phyloP scores from a whole-genome alignment of 1,140 invertebrate species.

The Galleria mellonella region DNA sequence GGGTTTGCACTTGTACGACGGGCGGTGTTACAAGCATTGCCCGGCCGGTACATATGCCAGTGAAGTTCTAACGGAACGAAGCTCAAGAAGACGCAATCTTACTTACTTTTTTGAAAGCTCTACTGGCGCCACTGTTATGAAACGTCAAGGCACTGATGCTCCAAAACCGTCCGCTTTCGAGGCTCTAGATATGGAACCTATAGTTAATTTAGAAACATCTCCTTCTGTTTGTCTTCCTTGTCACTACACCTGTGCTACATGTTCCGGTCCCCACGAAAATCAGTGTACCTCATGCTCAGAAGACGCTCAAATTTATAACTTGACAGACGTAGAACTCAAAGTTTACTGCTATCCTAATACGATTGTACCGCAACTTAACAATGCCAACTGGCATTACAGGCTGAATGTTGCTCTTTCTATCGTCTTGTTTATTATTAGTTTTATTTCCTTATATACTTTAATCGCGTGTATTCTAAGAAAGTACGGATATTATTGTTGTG shows the following conservation, averaged over 20 bases:
- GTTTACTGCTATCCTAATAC: slow-evolving; percentile 57
- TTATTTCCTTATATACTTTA: slow-evolving; percentile 31
- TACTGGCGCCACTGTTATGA: slow-evolving; percentile 21
- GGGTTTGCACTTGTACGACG: slow-evolving; percentile 69
- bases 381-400: slow-evolving; percentile 48
- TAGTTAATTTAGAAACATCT: slow-evolving; percentile 24
- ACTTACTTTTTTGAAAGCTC: slow-evolving; percentile 34
- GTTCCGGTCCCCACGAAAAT: slow-evolving; percentile 45
- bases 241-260: slow-evolving; percentile 60
- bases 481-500: slow-evolving; percentile 19
- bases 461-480: slow-evolving; percentile 37
- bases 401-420: slow-evolving; percentile 40
- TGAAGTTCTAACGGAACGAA: slow-evolving; percentile 48
- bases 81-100: slow-evolving; percentile 56
- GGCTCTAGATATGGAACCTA: slow-evolving; percentile 53
- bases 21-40: slow-evolving; percentile 56
- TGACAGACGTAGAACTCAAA: slow-evolving; percentile 39
- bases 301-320: slow-evolving; percentile 50
- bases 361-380: slow-evolving; percentile 42
- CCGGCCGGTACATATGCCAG: slow-evolving; percentile 57
- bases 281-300: slow-evolving; percentile 56
- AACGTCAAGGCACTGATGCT: slow-evolving; percentile 25
- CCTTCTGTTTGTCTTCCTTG: slow-evolving; percentile 52
- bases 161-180: slow-evolving; percentile 31
- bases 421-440: slow-evolving; percentile 26